Evolutionary conservation across 2,113 vertebrate genomes (phyloP).

Genomic region (Rattus norvegicus): DNA sequence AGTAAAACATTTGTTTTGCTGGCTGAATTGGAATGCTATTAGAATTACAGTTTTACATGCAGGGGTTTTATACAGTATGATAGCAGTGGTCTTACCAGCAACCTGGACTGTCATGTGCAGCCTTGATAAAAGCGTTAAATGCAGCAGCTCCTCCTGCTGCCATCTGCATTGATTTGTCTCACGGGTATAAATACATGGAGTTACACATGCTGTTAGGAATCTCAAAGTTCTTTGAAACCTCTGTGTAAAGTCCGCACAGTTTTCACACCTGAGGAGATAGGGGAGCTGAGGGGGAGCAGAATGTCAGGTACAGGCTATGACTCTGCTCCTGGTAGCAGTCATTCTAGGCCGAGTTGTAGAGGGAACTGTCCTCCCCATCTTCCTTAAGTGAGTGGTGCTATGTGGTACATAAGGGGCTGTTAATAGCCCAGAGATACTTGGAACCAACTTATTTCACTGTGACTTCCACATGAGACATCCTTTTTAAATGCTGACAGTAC

Average conservation of each 20-base stretch:
- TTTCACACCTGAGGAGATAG: not conserved
- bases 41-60: not conserved
- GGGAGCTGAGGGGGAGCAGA: not conserved
- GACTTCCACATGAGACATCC: not conserved
- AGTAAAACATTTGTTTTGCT: slow-evolving; percentile 39
- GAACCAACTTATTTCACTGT: not conserved
- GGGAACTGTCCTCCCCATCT: not conserved
- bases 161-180: not conserved
- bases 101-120: not conserved
- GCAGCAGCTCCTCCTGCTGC: not conserved
- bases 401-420: not conserved
- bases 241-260: not conserved
- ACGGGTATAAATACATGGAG: not conserved
- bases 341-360: not conserved
- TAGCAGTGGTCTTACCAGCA: not conserved
- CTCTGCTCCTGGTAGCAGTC: not conserved
- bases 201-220: not conserved
- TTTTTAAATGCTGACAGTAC: not conserved
- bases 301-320: not conserved
- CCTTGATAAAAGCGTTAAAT: not conserved
- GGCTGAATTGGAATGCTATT: not conserved
- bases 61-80: not conserved
- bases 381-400: not conserved
- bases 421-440: not conserved
- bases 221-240: slow-evolving; percentile 33